Conservation (phyloP, 2,888 invertebrate genomes). For the Copidosoma aretas region DNA sequence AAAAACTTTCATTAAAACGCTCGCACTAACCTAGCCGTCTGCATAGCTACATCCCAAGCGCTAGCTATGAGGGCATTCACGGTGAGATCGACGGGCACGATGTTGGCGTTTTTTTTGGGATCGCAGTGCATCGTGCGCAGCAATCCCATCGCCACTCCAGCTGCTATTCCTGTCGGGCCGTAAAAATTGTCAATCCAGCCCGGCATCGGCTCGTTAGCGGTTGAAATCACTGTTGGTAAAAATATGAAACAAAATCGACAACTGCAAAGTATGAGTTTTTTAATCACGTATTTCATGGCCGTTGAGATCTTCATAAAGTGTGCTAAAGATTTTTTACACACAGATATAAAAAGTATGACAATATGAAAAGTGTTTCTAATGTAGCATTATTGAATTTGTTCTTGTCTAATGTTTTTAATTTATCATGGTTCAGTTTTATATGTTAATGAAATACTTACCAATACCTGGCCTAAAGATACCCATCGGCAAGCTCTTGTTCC, state of each 20-base stretch:
- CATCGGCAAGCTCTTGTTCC: conserved; percentile 71
- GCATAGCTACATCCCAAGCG: conserved; percentile 66
- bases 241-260: background rate
- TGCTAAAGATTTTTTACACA: no score
- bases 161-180: conserved; percentile 73
- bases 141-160: conserved; percentile 72
- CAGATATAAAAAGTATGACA: no score
- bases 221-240: conserved; percentile 66
- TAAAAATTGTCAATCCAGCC: conserved; percentile 84
- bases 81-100: conserved; percentile 77
- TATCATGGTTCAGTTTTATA: no score
- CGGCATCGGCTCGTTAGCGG: conserved; percentile 68
- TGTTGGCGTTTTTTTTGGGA: conserved; percentile 69
- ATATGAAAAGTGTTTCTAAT: no score
- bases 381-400: background rate
- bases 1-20: background rate
- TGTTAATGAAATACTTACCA: conserved; percentile 62
- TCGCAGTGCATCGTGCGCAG: conserved; percentile 72
- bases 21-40: conserved; percentile 49
- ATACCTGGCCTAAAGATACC: conserved; percentile 84
- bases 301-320: no score
- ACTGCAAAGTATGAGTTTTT: no score
- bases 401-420: background rate
- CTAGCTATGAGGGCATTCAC: conserved; percentile 75
- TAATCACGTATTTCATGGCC: background rate